phyloP scores from a whole-genome alignment of 2,797 vertebrate genomes.

The Urophycis tenuis region DNA sequence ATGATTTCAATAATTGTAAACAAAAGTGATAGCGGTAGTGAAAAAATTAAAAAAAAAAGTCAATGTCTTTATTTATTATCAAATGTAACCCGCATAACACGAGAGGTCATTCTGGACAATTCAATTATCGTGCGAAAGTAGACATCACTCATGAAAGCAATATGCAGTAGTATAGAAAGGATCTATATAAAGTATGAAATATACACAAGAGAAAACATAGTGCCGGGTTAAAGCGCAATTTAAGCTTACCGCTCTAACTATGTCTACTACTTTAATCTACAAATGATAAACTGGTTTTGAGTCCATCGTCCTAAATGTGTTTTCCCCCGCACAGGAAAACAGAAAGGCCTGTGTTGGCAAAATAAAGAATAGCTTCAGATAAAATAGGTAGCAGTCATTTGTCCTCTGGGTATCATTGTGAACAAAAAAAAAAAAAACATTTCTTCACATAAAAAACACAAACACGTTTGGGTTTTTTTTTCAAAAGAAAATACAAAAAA shows the following conservation, averaged over 20 bases:
- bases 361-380: conserved; percentile 32
- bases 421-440: background rate
- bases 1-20: background rate
- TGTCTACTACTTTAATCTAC: background rate
- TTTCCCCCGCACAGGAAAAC: background rate
- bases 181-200: background rate
- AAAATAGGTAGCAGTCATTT: conserved; percentile 37
- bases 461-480: conserved; percentile 21
- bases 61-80: background rate
- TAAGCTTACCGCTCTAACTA: background rate
- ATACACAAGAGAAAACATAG: background rate
- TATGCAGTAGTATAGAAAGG: background rate
- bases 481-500: conserved; percentile 43
- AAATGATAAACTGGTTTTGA: background rate
- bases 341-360: conserved; percentile 20
- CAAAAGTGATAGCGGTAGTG: background rate
- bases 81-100: background rate
- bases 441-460: background rate
- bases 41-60: too few species aligned
- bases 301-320: background rate
- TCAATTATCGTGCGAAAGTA: background rate
- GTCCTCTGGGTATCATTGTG: conserved; percentile 24
- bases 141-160: background rate
- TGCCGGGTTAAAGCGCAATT: background rate
- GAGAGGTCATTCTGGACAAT: background rate